Conservation (phyloP, 1,140 invertebrate genomes). For the Scylla paramamosain region DNA sequence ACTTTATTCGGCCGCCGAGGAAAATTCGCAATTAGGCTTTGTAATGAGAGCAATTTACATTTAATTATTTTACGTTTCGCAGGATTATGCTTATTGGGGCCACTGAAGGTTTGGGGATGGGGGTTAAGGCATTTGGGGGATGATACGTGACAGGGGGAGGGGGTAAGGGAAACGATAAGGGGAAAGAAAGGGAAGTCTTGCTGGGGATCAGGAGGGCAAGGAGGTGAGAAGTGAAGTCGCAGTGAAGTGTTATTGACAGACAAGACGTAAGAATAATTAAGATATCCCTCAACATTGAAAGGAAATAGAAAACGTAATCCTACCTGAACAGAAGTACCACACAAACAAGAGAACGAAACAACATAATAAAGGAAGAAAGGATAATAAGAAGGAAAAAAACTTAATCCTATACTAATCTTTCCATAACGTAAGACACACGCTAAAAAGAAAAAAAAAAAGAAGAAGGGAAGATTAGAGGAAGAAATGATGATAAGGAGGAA, state of each 20-base stretch:
- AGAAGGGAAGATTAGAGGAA: not conserved
- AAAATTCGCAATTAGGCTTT: conserved; percentile 15
- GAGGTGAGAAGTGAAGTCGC: not conserved
- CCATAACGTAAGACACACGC: too few relatives aligned
- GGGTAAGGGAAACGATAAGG: not conserved
- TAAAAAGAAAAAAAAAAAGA: not conserved
- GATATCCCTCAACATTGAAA: not conserved
- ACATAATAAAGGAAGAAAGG: too few relatives aligned
- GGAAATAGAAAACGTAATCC: too few relatives aligned
- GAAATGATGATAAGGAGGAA: not conserved
- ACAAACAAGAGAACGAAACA: too few relatives aligned
- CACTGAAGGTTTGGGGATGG: not conserved
- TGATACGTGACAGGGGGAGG: not conserved
- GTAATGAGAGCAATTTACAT: conserved; percentile 23
- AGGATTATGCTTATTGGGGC: conserved; percentile 12
- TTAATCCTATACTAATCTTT: too few relatives aligned
- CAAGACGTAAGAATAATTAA: too few relatives aligned
- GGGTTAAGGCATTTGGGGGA: not conserved
- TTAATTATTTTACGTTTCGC: conserved; percentile 16
- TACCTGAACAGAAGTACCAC: too few relatives aligned
- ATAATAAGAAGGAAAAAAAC: not conserved
- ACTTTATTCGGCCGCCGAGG: conserved; percentile 18
- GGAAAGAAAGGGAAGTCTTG: not conserved
- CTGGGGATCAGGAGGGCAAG: not conserved
- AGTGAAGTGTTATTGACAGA: not conserved